Base-by-base conservation (phyloP, 2,888 invertebrate genomes). In the Steromphala cineraria region DNA sequence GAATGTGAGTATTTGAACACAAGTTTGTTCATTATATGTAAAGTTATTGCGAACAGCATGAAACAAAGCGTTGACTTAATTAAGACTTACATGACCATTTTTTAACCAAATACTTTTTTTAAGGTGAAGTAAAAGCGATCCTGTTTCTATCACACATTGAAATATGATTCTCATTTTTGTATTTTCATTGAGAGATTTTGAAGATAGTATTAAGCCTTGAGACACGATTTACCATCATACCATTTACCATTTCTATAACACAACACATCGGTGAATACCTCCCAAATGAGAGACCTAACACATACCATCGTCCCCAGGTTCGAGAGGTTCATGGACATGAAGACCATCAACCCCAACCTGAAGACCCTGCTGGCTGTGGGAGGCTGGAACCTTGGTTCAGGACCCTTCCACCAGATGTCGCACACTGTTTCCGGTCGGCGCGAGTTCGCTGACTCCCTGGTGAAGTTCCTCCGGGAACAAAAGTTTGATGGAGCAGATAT, bases 351-450 rank as follows among this genome's bases (percentile, higher is more conserved):
- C 75, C 83, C 84, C 2, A 67, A 82, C 8, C 75, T 90, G 53
- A 88, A 85, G 74, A 84, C 86, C 17, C 80, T 90, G 81, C 94
- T 98, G 46, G 97, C 97, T 0, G 93, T 98, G 79, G 98, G 98
- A 17, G 98, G 98, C 0, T 98, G 98, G 98, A 97, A 97, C 0
- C 98, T 98, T 93, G 98, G 97, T 0, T 95, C 96, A 0, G 96
- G 96, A 40, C 95, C 88, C 24, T 91, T 91, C 81, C 88, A 90
- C 7, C 46, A 79, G 10, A 89, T 92, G 89, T 88, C 89, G 13
- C 80, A 86, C 3, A 82, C 87, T 0, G 78, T 46, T 15, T 84
- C 84, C 2, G 84, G 81, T 79, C 80, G 89, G 15, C 75, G 67
- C 15, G 85, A 87, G 31, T 91, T 91, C 78, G 88, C 89, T 8